Percentiles rank a stretch among this genome's conserved stretches.
Evolutionary conservation across 1,140 invertebrate genomes (phyloP).

Genomic region (Eubasilissa regina): DNA sequence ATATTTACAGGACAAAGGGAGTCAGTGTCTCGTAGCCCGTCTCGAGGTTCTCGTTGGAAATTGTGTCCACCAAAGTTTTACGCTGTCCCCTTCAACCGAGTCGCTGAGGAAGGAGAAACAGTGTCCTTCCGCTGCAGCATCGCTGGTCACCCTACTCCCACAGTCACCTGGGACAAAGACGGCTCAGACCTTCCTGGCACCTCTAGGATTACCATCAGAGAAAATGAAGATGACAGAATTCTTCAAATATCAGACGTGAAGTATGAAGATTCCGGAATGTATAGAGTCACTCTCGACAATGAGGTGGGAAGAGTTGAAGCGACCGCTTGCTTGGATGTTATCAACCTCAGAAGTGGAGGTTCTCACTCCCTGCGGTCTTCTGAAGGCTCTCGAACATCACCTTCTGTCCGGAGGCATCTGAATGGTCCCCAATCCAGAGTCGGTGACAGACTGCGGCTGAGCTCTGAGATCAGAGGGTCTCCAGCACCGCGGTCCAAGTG

Average conservation of each 20-base stretch:
- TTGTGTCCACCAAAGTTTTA: slow-evolving; percentile 84
- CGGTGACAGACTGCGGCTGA: slow-evolving; percentile 73
- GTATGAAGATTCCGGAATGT: slow-evolving; percentile 85
- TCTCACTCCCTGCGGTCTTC: slow-evolving; percentile 66
- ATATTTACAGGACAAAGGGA: slow-evolving; percentile 59
- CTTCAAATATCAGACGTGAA: slow-evolving; percentile 86
- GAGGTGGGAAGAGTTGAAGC: slow-evolving; percentile 87
- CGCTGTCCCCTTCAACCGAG: slow-evolving; percentile 88
- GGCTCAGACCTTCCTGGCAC: slow-evolving; percentile 77
- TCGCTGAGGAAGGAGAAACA: slow-evolving; percentile 87
- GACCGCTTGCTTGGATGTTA: slow-evolving; percentile 85
- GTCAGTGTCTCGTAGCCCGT: slow-evolving; percentile 41
- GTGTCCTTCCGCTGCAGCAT: slow-evolving; percentile 85
- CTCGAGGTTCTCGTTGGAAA: slow-evolving; percentile 50
- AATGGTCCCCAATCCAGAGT: slow-evolving; percentile 66
- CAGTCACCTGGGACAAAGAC: slow-evolving; percentile 88
- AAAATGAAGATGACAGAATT: slow-evolving; percentile 82
- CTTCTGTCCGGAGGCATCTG: slow-evolving; percentile 64
- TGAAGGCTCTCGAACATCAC: slow-evolving; percentile 67
- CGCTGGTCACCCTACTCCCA: slow-evolving; percentile 82
- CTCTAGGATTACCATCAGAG: slow-evolving; percentile 79
- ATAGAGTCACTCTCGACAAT: slow-evolving; percentile 86
- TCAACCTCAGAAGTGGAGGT: slow-evolving; percentile 71
- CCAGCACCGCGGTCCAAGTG: slow-evolving; percentile 75
- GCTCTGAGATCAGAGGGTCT: slow-evolving; percentile 73